Base-by-base conservation (phyloP, 1,140 invertebrate species). In the Saccostrea glomerata region DNA sequence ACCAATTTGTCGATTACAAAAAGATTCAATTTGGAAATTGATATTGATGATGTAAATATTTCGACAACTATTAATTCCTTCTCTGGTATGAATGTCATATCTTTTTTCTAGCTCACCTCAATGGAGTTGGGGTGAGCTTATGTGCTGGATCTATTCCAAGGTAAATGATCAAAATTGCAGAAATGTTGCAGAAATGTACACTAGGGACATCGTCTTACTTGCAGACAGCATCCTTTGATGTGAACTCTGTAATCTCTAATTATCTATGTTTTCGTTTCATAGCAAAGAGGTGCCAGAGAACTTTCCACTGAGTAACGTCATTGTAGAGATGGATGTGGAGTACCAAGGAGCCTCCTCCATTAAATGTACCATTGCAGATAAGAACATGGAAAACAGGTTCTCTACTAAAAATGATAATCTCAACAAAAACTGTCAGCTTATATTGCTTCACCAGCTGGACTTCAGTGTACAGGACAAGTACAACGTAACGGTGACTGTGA, bases 391-490 rank as follows among this genome's bases (percentile, higher is more conserved):
- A 13, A 63, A 77, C 40, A 66, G 83, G 13, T 56, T 89, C 47
- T 85, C 82, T 17, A 86, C 87, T 20, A 58, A 13, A 15, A 25
- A 60, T 70, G 66, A 87, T 36, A 54, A 58, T 23, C 66, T 87
- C 23, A 36, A 86, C 5, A 91, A 89, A 47, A 85, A 88, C 85
- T 92, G 91, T 87, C 77, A 88, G 36, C 85, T 92, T 11, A 89
- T 85, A 7, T 47, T 92, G 17, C 84, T 77, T 25, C 56, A 85
- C 23, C 23, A 30, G 25, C 83, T 91, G 5, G 89, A 92, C 86
- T 84, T 89, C 54, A 90, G 90, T 54, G 23, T 60, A 30, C 85
- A 85, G 12, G 66, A 77, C 9, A 55, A n/a, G 4, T 91, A 92
- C 56, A 88, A 88, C 82, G 56, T 92, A 4, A 91, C 87, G 0